Base-by-base conservation (phyloP, 2,113 vertebrate species). In the Anser cygnoides region DNA sequence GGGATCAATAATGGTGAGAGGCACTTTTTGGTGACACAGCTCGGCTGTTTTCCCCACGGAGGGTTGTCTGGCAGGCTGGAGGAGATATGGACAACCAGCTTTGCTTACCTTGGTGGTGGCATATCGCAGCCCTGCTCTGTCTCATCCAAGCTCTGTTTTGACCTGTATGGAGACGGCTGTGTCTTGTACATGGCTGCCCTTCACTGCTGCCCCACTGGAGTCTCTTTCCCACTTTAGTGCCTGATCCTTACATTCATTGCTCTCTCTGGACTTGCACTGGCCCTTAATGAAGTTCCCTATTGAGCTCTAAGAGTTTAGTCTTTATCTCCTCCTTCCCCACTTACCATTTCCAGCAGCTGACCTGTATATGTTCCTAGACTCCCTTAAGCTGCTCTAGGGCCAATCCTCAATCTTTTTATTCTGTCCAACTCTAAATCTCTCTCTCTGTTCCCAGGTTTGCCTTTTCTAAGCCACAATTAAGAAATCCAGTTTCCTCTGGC, bases 1-100 rank as follows among this genome's bases (percentile, higher is more conserved):
- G 98, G 98, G 16, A 95, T 98, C 84, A 98, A 97, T 93, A 98
- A 98, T 1, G 98, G 98, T 98, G 95, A 95, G 95, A 84, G 37
- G 15, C 25, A 41, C 35, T 28, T 43, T 41, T 26, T 28, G 58
- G 82, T 93, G 77, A 71, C 74, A 55, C 33, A 41, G 14, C 50
- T 74, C 22, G 19, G n/a, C 49, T 66, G 29, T 46, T 78, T 55
- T 63, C 33, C 7, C 33, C 15, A 25, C 10, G 52, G 33, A 26
- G 50, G 5, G 23, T 52, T 28, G 41, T 37, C 15, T 8, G 39
- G 6, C n/a, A 35, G 37, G 26, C 35, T 28, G 26, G 15, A 33
- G 55, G 46, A 83, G 21, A 19, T 54, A 31, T 0, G 2, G 39
- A 50, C 22, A 66, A 54, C 35, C 23, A 68, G 41, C 75, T 59